phyloP scores from a whole-genome alignment of 2,113 vertebrate species.

The Drymodes brunneopygia region DNA sequence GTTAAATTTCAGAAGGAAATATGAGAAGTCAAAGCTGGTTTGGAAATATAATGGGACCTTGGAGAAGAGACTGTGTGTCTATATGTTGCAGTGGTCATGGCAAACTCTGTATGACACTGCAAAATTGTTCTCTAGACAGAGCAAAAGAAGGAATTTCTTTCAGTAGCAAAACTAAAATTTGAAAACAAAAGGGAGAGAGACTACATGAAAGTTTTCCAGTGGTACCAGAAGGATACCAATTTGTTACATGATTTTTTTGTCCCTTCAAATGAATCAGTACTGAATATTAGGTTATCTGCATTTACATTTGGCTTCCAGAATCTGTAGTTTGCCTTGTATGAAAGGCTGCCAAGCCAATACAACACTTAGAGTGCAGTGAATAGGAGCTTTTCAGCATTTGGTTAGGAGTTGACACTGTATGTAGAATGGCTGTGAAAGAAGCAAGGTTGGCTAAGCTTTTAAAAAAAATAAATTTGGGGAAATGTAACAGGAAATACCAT shows the following conservation, averaged over 20 bases:
- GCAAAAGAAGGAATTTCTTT: neutral
- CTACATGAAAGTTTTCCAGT: neutral
- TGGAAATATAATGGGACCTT: neutral
- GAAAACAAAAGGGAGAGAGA: neutral
- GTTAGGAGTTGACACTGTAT: rapidly evolving
- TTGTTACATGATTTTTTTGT: neutral
- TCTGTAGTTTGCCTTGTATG: neutral
- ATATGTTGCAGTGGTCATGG: neutral
- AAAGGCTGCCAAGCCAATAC: neutral
- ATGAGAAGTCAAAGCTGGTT: neutral
- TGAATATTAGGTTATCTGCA: neutral
- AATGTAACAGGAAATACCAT: neutral
- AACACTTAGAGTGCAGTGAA: neutral
- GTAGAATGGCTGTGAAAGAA: neutral
- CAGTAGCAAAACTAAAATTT: neutral
- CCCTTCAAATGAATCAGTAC: neutral
- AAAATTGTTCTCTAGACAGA: neutral
- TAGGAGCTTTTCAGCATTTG: neutral
- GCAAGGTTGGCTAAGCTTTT: neutral
- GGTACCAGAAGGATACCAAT: neutral
- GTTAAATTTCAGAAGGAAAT: neutral
- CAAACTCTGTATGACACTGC: neutral
- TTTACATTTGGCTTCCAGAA: neutral
- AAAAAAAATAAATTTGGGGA: neutral
- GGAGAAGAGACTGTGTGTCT: neutral